Percentiles rank a stretch among this genome's conserved stretches.
These are phyloP conservation scores for Acanthacorydalis orientalis DNA, from an alignment of 2,888 invertebrate genomes.

Conservation along the genomic window DNA sequence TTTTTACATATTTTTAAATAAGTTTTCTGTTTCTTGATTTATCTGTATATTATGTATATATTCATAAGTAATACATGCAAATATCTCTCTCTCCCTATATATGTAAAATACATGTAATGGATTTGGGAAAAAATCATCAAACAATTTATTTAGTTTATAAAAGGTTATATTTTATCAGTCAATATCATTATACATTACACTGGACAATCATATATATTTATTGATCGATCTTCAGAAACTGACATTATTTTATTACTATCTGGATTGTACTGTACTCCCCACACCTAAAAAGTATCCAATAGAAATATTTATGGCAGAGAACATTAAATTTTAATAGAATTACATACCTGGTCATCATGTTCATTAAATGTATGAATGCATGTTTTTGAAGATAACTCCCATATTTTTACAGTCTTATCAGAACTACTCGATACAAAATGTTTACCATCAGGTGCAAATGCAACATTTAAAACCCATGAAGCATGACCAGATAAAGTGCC, in stretches of 20 bases:
- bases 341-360: conserved; percentile 69
- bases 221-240: conserved; percentile 80
- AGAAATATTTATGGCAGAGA: not conserved
- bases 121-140: no score
- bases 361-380: conserved; percentile 88
- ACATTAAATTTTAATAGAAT: conserved; percentile 8
- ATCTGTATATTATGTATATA: no score
- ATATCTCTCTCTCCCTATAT: no score
- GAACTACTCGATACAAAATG: conserved; percentile 89
- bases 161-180: no score
- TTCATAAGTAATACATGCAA: no score
- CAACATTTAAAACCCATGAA: conserved; percentile 90
- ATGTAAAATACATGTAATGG: no score
- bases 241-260: conserved; percentile 78
- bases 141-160: no score
- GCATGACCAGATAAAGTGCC: conserved; percentile 91
- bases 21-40: no score
- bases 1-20: no score
- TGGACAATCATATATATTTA: conserved; percentile 80
- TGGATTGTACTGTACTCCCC: conserved; percentile 80
- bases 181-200: conserved; percentile 4
- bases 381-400: conserved; percentile 79
- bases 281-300: conserved; percentile 47
- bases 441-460: conserved; percentile 83
- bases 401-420: conserved; percentile 86